A percentile compares a stretch with the other conserved stretches of the same genome.
These are phyloP conservation scores for Brachyrhaphis roseni DNA, from an alignment of 2,797 vertebrate genomes.

Conservation along the genomic window DNA sequence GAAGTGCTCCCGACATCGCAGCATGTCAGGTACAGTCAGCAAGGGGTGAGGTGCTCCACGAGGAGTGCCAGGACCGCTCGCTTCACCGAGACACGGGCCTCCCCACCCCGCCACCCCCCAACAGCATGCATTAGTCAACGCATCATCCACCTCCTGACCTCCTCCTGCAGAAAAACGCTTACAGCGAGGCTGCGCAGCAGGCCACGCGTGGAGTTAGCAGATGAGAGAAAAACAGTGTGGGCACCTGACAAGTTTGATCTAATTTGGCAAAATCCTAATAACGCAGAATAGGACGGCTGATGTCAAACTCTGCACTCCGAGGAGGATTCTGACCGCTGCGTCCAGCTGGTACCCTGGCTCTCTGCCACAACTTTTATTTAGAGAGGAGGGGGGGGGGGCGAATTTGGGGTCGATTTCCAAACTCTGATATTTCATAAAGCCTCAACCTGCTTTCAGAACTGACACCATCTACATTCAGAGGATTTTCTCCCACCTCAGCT, in stretches of 20 bases:
- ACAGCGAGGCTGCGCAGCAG: conserved; percentile 21
- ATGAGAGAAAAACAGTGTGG: conserved; percentile 33
- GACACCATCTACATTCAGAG: not conserved
- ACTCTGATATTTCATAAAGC: not conserved
- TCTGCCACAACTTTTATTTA: conserved; percentile 22
- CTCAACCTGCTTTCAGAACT: not conserved
- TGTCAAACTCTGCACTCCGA: conserved; percentile 29
- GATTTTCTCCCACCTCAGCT: not conserved
- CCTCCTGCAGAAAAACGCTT: conserved; percentile 44
- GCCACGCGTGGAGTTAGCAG: conserved; percentile 21
- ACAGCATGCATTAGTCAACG: conserved; percentile 47
- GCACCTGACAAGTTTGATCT: conserved; percentile 36
- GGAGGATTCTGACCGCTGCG: conserved; percentile 26
- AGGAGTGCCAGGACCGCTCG: conserved; percentile 47
- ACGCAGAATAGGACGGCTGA: conserved; percentile 20
- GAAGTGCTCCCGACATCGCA: conserved; percentile 78
- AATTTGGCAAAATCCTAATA: conserved; percentile 43
- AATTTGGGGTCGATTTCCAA: not conserved
- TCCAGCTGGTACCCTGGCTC: conserved; percentile 57
- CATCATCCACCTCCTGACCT: conserved; percentile 38
- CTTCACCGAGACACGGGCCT: conserved; percentile 47
- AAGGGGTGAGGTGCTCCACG: conserved; percentile 60
- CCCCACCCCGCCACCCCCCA: conserved; percentile 2
- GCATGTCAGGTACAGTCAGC: conserved; percentile 72
- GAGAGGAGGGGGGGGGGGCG: not conserved